Evolutionary conservation across 2,888 invertebrate genomes (phyloP).

Genomic region (Sinotaia quadrata): DNA sequence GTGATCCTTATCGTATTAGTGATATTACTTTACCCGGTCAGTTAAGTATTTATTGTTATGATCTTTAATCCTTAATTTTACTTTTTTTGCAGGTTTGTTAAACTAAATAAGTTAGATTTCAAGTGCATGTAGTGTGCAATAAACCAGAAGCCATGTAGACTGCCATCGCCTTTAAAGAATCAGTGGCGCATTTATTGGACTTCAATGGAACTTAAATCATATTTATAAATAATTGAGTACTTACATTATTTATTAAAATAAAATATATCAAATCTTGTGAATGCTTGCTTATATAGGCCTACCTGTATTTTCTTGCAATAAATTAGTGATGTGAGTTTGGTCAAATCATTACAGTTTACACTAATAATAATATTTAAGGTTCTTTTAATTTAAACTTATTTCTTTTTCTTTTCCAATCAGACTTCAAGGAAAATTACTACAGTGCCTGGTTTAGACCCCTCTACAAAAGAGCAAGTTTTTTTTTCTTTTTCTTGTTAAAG

Average conservation of each 20-base stretch:
- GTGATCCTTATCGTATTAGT: slow-evolving; percentile 55
- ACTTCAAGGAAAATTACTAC: slow-evolving; percentile 57
- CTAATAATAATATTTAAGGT: not conserved
- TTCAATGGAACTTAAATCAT: too few species aligned
- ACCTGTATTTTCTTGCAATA: not conserved
- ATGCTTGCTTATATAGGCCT: not conserved
- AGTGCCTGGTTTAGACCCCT: slow-evolving; percentile 71
- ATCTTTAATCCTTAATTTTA: too few species aligned
- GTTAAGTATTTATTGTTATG: too few species aligned
- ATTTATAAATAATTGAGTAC: too few species aligned
- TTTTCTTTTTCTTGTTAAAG: too few species aligned
- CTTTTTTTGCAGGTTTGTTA: too few species aligned
- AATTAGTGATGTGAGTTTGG: not conserved
- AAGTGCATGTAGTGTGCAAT: too few species aligned
- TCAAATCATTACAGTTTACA: not conserved
- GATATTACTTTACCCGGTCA: slow-evolving; percentile 65
- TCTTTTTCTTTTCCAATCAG: not conserved
- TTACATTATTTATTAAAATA: too few species aligned
- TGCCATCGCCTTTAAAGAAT: too few species aligned
- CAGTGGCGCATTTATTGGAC: too few species aligned
- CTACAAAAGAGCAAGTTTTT: slow-evolving; percentile 69
- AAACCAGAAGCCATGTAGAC: too few species aligned
- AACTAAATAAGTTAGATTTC: too few species aligned
- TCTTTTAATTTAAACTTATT: not conserved
- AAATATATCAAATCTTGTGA: not conserved